A percentile compares a stretch with the other conserved stretches of the same genome.
phyloP scores from a whole-genome alignment of 1,140 invertebrate species.

The Cyrtorhinus lividipennis region DNA sequence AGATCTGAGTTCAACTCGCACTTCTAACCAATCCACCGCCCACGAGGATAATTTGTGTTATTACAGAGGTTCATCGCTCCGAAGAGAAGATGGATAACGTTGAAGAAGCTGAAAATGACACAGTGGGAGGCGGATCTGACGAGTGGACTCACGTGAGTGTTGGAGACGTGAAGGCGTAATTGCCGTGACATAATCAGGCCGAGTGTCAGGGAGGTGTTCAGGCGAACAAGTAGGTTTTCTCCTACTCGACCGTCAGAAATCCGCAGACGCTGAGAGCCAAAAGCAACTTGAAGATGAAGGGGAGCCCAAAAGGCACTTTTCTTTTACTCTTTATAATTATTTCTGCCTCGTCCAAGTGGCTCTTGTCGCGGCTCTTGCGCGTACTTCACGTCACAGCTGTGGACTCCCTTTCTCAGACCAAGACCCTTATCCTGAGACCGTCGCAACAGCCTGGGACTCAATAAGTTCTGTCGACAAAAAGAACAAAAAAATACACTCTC shows the following conservation, averaged over 20 bases:
- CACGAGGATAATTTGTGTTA: too few relatives aligned
- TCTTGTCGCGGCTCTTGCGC: neutral
- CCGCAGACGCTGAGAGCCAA: neutral
- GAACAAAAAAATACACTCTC: too few relatives aligned
- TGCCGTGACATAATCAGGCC: constrained; percentile 2
- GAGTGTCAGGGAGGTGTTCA: neutral
- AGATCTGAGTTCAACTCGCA: too few relatives aligned
- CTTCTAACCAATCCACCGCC: too few relatives aligned
- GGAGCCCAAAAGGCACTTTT: neutral
- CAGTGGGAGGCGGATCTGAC: too few relatives aligned
- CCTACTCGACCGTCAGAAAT: neutral
- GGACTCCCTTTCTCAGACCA: neutral
- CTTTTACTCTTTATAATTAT: neutral
- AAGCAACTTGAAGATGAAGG: neutral
- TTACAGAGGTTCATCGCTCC: too few relatives aligned
- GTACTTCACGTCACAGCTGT: neutral
- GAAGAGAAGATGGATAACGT: too few relatives aligned
- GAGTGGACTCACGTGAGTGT: neutral
- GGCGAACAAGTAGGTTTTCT: neutral
- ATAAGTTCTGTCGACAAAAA: neutral
- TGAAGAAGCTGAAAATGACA: too few relatives aligned
- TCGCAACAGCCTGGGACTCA: neutral
- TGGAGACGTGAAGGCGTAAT: neutral
- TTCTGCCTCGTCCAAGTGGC: constrained; percentile 1
- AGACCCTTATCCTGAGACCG: neutral